Percentiles rank a stretch among this genome's conserved stretches.
Evolutionary conservation across 2,888 invertebrate species (phyloP).

Genomic region (Pterostichus madidus): DNA sequence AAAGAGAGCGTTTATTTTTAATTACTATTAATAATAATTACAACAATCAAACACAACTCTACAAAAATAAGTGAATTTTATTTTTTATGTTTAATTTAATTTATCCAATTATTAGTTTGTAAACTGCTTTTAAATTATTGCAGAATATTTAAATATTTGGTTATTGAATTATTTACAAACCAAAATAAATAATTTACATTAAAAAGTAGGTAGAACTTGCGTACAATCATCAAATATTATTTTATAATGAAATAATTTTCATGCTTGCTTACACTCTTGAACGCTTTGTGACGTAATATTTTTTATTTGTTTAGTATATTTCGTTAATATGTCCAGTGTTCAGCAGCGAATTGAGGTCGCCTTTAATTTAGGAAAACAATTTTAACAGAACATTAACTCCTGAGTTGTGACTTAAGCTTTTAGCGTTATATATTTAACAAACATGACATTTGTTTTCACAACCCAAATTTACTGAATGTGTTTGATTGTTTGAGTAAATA

Average conservation of each 20-base stretch:
- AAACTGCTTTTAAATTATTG: conserved; percentile 15
- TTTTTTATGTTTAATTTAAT: conserved; percentile 3
- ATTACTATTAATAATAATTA: conserved; percentile 36
- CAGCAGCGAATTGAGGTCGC: conserved; percentile 31
- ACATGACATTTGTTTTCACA: conserved; percentile 46
- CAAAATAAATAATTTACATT: conserved; percentile 17
- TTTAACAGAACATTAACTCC: conserved; percentile 7
- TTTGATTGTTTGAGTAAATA: conserved; percentile 35
- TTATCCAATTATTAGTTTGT: not conserved
- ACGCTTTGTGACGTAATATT: conserved; percentile 31
- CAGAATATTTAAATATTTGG: conserved; percentile 21
- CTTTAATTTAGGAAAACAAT: conserved; percentile 26
- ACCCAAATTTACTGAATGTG: conserved; percentile 31
- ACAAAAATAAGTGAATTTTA: conserved; percentile 15
- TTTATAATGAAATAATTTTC: conserved; percentile 21
- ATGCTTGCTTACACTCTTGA: conserved; percentile 20
- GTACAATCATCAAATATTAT: conserved; percentile 34
- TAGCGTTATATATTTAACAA: conserved; percentile 53
- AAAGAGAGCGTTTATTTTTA: conserved; percentile 50
- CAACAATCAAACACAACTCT: conserved; percentile 7
- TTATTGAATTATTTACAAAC: conserved; percentile 10
- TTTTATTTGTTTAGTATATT: conserved; percentile 44
- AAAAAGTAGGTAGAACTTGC: conserved; percentile 39
- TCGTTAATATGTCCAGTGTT: conserved; percentile 25
- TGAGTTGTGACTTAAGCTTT: conserved; percentile 32